A percentile compares a stretch with the other conserved stretches of the same genome.
phyloP scores from a whole-genome alignment of 2,797 vertebrate genomes.

The Acridotheres tristis region DNA sequence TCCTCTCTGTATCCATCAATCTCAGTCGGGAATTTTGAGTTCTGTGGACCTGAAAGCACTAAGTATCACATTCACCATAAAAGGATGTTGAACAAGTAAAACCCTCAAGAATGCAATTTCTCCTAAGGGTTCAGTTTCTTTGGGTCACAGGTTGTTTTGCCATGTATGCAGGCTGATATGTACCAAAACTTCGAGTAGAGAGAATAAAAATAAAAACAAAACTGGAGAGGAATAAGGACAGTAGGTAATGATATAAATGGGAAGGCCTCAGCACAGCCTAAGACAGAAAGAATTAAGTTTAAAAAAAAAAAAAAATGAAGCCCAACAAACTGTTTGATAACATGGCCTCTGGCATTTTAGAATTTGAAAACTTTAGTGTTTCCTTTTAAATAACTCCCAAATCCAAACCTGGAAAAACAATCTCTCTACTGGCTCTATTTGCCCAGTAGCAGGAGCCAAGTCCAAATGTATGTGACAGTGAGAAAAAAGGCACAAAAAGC shows the following conservation, averaged over 20 bases:
- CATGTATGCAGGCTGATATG: not conserved
- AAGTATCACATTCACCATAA: not conserved
- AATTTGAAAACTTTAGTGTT: not conserved
- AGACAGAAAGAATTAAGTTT: not conserved
- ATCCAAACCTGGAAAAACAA: not conserved
- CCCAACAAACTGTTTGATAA: not conserved
- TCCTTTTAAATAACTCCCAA: not conserved
- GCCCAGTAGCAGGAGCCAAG: not conserved
- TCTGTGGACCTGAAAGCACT: not conserved
- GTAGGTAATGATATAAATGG: not conserved
- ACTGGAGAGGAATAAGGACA: not conserved
- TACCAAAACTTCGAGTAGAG: not conserved
- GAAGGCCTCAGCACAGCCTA: not conserved
- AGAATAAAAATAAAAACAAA: not conserved
- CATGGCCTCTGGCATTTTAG: not conserved
- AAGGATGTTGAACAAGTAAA: not conserved
- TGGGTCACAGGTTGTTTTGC: not conserved
- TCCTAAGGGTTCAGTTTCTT: not conserved
- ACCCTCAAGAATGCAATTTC: not conserved
- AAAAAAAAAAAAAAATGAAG: not conserved
- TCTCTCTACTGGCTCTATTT: not conserved
- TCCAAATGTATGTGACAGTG: not conserved
- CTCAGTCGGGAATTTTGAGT: not conserved
- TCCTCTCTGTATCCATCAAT: not conserved
- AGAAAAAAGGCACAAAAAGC: not conserved